Evolutionary conservation across 2,888 invertebrate species (phyloP).

Genomic region (Ceratothoa steindachneri): DNA sequence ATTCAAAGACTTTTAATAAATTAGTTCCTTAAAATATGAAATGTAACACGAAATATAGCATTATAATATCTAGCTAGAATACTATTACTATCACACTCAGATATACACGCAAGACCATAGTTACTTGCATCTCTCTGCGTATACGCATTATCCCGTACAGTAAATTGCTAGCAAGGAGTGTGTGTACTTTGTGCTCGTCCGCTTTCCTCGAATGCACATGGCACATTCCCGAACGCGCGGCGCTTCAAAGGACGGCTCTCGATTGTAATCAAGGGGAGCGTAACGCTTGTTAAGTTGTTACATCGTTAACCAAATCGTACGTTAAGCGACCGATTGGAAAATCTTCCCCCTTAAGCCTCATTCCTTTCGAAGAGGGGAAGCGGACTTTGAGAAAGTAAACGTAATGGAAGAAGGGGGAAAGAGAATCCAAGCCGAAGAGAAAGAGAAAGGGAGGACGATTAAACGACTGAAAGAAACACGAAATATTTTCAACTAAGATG

Average conservation of each 20-base stretch:
- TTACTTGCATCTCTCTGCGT: too few species aligned
- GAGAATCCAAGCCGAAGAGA: neutral
- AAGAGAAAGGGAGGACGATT: neutral
- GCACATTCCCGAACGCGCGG: neutral
- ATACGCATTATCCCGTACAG: too few species aligned
- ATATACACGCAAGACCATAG: too few species aligned
- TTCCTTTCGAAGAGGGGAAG: neutral
- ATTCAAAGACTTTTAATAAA: too few species aligned
- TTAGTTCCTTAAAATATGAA: too few species aligned
- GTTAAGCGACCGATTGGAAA: conserved; percentile 7
- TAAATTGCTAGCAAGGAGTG: too few species aligned
- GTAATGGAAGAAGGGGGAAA: neutral
- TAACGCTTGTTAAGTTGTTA: conserved; percentile 11
- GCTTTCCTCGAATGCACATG: neutral
- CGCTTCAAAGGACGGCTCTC: neutral
- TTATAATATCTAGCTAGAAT: too few species aligned
- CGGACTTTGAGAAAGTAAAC: neutral
- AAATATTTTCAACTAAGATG: too few species aligned
- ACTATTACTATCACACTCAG: too few species aligned
- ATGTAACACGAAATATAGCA: too few species aligned
- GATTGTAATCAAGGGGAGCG: conserved; percentile 1
- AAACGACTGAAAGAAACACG: neutral
- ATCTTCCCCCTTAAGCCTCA: neutral
- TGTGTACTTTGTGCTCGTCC: neutral
- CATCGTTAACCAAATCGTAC: conserved; percentile 4